Base-by-base conservation (phyloP, 2,888 invertebrate species). In the Cataglyphis altisquamis region DNA sequence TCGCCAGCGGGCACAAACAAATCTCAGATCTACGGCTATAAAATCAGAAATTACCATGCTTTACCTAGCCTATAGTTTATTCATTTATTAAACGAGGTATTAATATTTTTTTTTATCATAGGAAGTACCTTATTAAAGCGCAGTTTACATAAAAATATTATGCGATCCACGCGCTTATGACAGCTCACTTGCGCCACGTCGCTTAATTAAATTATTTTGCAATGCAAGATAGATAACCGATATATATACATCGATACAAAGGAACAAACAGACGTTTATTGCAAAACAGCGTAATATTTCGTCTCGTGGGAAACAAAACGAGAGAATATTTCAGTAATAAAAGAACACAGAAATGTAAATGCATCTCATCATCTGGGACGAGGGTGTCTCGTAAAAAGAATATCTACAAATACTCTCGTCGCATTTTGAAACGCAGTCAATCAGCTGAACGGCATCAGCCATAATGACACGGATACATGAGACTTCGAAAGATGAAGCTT, bases 401-500 rank as follows among this genome's bases (percentile, higher is more conserved):
- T 32, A 25, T 18, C 48, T 21, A 55, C 8, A 36, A 18, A 48
- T 25, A 18, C 0, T 36, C 57, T 57, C 45, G 39, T 32, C n/a
- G 39, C 36, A 73, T 60, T 52, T 41, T 41, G 10, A 80, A 68
- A 82, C 18, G 41, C 12, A 60, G 15, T 45, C 36, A 75, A 68
- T 48, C 45, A n/a, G 15, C 48, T 68, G 68, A 48, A 52, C 29
- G 55, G 32, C 39, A 57, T 68, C 70, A 32, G 21, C 48, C 57
- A 25, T 48, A 66, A 41, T 68, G 62, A 64, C 41, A 21, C 18
- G 25, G n/a, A 45, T 52, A n/a, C 15, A 52, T 36, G 25, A 77
- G 21, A 78, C 45, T 82, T 63, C 39, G 52, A 70, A 80, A 85
- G 87, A 85, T 84, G 82, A 83, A 82, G 73, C 66, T 70, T 10